Conservation (phyloP, 2,113 vertebrate genomes). For the human (Homo sapiens) region DNA sequence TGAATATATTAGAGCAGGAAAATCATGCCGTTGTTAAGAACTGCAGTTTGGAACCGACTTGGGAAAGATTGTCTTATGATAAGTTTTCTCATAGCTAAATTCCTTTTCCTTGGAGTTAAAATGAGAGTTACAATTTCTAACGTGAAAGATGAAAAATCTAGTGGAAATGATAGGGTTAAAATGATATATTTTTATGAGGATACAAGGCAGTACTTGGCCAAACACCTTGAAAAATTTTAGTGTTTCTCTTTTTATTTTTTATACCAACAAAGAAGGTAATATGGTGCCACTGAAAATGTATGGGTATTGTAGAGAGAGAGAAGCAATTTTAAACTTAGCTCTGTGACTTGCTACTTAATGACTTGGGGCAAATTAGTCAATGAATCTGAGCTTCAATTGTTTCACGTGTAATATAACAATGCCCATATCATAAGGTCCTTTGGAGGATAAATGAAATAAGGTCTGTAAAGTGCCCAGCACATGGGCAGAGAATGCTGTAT, state of each 20-base stretch:
- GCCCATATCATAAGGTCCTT: not conserved
- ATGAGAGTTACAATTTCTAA: not conserved
- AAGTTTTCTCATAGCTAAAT: not conserved
- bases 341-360: not conserved
- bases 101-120: not conserved
- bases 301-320: not conserved
- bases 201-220: not conserved
- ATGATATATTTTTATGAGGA: not conserved
- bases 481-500: rapidly evolving
- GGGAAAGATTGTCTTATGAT: not conserved
- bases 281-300: not conserved
- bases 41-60: not conserved
- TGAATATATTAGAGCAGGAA: not conserved
- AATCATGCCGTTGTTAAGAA: not conserved
- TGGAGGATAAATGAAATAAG: not conserved
- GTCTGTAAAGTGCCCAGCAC: not conserved
- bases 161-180: not conserved
- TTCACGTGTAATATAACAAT: not conserved
- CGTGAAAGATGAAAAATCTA: not conserved
- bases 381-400: not conserved
- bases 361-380: not conserved
- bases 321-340: not conserved
- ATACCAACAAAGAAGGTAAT: not conserved
- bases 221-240: not conserved
- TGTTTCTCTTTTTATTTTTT: not conserved